Conservation (phyloP, 1,140 invertebrate species). For the Drosophila kikkawai region DNA sequence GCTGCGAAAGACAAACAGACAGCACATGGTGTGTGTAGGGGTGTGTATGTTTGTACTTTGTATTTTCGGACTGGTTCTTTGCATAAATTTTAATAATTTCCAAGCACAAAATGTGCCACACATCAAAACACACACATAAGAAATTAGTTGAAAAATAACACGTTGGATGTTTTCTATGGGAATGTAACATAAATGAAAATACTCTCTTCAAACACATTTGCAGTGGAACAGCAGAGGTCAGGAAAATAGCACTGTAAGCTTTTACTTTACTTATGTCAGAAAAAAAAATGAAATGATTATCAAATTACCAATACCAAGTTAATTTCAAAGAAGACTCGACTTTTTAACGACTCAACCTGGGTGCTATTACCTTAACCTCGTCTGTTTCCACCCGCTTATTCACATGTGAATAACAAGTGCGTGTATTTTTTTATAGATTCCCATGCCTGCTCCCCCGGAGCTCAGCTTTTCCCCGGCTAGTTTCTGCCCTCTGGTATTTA, state of each 20-base stretch:
- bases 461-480: constrained; percentile 27
- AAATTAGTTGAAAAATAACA: constrained; percentile 8
- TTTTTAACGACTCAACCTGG: background rate
- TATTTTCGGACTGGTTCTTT: constrained; percentile 48
- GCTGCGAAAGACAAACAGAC: constrained; percentile 7
- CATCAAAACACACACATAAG: constrained; percentile 4
- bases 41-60: constrained; percentile 5
- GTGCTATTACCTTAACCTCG: background rate
- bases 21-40: constrained; percentile 3
- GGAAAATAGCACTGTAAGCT: background rate
- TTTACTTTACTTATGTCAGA: no score
- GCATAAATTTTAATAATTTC: constrained; percentile 55
- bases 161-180: constrained; percentile 1
- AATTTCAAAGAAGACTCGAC: no score
- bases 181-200: constrained; percentile 9
- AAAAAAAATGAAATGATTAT: no score
- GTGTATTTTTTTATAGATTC: constrained; percentile 69
- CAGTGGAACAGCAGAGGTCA: constrained; percentile 4
- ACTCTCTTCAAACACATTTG: constrained; percentile 12
- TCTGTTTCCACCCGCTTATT: constrained; percentile 16
- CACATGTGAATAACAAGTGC: constrained; percentile 53
- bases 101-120: constrained; percentile 28
- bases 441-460: constrained; percentile 60
- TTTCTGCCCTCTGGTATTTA: constrained; percentile 9
- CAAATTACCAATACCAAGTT: no score